Base-by-base conservation (phyloP, 2,113 vertebrate species). In the Himantopus leucocephalus region DNA sequence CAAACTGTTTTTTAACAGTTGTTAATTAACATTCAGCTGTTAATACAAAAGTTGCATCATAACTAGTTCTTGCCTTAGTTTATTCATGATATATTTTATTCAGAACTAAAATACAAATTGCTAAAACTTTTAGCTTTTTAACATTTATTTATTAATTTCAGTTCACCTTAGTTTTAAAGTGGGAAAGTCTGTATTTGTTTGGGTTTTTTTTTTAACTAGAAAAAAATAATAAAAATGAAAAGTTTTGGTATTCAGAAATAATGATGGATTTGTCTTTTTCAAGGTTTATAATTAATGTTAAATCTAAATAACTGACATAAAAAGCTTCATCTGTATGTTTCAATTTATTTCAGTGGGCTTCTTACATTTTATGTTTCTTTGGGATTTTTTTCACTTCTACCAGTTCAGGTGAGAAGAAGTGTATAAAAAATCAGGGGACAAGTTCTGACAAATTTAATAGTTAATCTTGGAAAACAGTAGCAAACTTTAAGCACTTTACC, bases 1-100 rank as follows among this genome's bases (percentile, higher is more conserved):
- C 35, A 86, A 76, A 76, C 39, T 4, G 47, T 21, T 53, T 8
- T 47, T 81, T 60, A 85, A 19, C 1, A n/a, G 15, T 47, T 66
- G 3, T 3, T 55, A 59, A 45, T 73, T 52, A 75, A 43, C 3
- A 35, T 68, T 45, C n/a, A 85, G 20, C 8, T 80, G 14, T 70
- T 68, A 55, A n/a, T 55, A 41, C 3, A 1, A 73, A 90, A 74
- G 12, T 43, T 74, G 27, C 2, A 21, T 41, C 15, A 11, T 14
- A 52, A 10, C 8, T 47, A 10, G 3, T n/a, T 89, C 16, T 71
- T 1, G 0, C 4, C 10, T 37, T 75, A 27, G 8, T 21, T n/a
- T 56, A 34, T 73, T 52, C 5, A 7, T 27, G 1, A 41, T 34
- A 5, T 62, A 35, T 43, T 87, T 24, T 23, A 10, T 62, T 66